These are phyloP conservation scores for Drosophila trapezifrons DNA, from an alignment of 1,140 invertebrate species.

Conservation along the genomic window DNA sequence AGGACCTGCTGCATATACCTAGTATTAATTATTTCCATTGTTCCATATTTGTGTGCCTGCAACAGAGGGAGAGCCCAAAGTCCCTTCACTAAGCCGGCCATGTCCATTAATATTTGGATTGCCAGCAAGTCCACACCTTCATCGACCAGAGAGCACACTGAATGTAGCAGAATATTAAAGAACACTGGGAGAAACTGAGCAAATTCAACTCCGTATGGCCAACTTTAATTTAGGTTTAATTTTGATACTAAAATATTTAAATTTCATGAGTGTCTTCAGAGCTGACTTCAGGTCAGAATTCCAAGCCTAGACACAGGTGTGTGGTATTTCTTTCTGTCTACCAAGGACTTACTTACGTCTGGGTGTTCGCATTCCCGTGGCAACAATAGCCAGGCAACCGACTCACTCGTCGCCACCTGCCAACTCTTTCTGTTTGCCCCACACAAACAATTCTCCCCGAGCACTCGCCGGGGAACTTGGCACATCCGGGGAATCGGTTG, in stretches of 20 bases:
- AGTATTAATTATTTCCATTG: conserved; percentile 29
- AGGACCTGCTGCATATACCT: neutral
- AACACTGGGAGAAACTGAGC: neutral
- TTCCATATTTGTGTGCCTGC: conserved; percentile 10
- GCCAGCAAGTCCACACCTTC: conserved; percentile 11
- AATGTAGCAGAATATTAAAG: conserved; percentile 10
- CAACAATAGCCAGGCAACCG: conserved; percentile 45
- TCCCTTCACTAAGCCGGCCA: neutral
- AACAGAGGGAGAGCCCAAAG: neutral
- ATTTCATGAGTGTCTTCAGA: neutral
- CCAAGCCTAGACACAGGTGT: too few species aligned
- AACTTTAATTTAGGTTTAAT: too few species aligned
- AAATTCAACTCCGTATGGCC: too few species aligned
- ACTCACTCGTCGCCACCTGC: conserved; percentile 34
- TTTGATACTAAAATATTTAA: neutral
- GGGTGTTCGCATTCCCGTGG: conserved; percentile 27
- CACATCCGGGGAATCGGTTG: conserved; percentile 39
- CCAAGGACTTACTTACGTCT: neutral
- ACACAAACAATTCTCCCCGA: conserved; percentile 50
- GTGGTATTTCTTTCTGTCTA: conserved; percentile 8
- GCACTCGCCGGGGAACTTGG: conserved; percentile 9
- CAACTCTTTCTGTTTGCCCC: conserved; percentile 52
- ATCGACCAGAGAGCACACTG: conserved; percentile 9
- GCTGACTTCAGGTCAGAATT: neutral
- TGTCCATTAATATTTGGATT: conserved; percentile 38